Conservation (phyloP, 1,140 invertebrate species). For the Nymphalis io region DNA sequence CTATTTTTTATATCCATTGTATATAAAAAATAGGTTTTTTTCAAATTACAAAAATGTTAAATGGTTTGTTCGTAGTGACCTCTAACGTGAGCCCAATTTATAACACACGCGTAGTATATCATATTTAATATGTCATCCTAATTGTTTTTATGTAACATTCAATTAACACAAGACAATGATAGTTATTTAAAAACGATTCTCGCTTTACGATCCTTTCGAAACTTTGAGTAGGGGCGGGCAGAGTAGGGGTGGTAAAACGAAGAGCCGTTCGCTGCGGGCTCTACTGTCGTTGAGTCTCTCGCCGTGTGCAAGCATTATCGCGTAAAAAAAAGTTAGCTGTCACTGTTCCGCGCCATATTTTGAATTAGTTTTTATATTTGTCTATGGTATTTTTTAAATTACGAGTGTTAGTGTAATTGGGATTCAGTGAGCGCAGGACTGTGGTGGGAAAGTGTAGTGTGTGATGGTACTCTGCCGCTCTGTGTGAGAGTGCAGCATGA, state of each 20-base stretch:
- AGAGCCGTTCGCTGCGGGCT: conserved; percentile 53
- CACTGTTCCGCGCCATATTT: conserved; percentile 40
- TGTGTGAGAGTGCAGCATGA: conserved; percentile 74
- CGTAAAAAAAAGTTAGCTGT: conserved; percentile 47
- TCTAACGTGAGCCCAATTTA: not conserved
- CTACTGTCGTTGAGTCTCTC: conserved; percentile 59
- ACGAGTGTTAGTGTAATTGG: conserved; percentile 35
- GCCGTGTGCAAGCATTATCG: conserved; percentile 54
- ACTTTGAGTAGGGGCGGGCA: conserved; percentile 62
- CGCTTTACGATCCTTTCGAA: conserved; percentile 71
- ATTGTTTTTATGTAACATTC: conserved; percentile 64
- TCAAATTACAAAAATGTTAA: not conserved
- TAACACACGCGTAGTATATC: not conserved
- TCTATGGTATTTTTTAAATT: conserved; percentile 45
- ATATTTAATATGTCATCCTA: conserved; percentile 25
- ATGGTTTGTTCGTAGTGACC: too few species aligned
- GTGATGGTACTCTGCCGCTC: conserved; percentile 76
- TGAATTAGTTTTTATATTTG: conserved; percentile 29
- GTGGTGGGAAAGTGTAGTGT: conserved; percentile 54
- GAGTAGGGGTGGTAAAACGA: conserved; percentile 78
- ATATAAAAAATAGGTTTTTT: not conserved
- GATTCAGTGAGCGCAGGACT: conserved; percentile 44
- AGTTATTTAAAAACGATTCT: conserved; percentile 53
- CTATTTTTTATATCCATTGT: not conserved
- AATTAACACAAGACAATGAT: conserved; percentile 62